These are phyloP conservation scores for Nylanderia fulva DNA, from an alignment of 1,140 invertebrate genomes.

Conservation along the genomic window DNA sequence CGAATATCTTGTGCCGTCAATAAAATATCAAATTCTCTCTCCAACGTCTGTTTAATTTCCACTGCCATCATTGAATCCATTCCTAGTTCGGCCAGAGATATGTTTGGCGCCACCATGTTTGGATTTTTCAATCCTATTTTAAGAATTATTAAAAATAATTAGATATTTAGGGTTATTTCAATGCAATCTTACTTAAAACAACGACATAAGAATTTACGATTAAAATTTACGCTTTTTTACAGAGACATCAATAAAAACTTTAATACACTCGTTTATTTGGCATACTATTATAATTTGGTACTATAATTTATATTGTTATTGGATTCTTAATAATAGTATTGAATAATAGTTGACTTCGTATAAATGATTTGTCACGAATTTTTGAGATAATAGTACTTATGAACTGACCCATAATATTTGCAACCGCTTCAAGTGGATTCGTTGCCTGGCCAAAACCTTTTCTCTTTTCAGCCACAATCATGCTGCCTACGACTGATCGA, in stretches of 20 bases:
- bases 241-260: too few species aligned
- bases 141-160: neutral
- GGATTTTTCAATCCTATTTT: conserved; percentile 84
- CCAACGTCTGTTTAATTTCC: conserved; percentile 92
- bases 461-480: conserved; percentile 66
- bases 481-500: too few species aligned
- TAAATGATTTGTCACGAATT: too few species aligned
- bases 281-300: too few species aligned
- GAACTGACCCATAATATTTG: conserved; percentile 84
- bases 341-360: too few species aligned
- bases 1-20: too few species aligned
- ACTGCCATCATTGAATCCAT: conserved; percentile 94
- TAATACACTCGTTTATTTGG: too few species aligned
- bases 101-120: conserved; percentile 87
- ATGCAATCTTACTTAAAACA: neutral
- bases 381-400: too few species aligned
- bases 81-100: conserved; percentile 91
- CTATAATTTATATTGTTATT: too few species aligned
- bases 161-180: neutral
- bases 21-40: conserved; percentile 85
- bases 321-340: too few species aligned
- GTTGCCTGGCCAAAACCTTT: conserved; percentile 70
- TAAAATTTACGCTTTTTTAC: too few species aligned
- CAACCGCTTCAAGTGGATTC: conserved; percentile 84
- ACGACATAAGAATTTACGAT: too few species aligned